These are phyloP conservation scores for Epinotia demarniana DNA, from an alignment of 2,888 invertebrate genomes.

Conservation along the genomic window DNA sequence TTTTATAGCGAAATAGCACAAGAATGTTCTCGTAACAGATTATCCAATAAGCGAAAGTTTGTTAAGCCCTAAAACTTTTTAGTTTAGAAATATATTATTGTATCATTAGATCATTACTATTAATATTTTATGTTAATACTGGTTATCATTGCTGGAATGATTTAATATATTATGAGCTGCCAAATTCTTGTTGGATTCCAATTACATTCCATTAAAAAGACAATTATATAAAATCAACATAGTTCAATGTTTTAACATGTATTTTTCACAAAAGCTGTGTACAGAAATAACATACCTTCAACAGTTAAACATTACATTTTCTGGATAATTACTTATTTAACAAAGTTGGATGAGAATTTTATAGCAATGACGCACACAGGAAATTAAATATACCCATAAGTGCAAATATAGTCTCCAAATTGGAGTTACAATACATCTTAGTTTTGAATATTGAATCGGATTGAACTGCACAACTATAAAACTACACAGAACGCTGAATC, in stretches of 20 bases:
- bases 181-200: not conserved
- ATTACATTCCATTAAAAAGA: slow-evolving; percentile 4
- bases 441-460: not conserved
- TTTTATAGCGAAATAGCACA: no score
- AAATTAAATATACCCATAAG: not conserved
- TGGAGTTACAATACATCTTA: not conserved
- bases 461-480: not conserved
- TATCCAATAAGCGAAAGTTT: no score
- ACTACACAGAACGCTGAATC: not conserved
- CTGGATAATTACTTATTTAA: not conserved
- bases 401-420: not conserved
- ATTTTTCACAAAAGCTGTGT: not conserved
- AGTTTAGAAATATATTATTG: no score
- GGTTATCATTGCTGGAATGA: not conserved
- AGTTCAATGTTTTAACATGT: no score
- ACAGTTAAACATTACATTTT: not conserved
- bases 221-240: not conserved
- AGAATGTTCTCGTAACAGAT: no score
- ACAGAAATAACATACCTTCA: not conserved
- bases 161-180: not conserved
- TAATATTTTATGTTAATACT: no score
- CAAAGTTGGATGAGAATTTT: not conserved
- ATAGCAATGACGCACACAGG: slow-evolving; percentile 11
- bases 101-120: no score
- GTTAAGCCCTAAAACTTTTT: no score